Base-by-base conservation (phyloP, 2,888 invertebrate species). In the Callyntrura sp. region DNA sequence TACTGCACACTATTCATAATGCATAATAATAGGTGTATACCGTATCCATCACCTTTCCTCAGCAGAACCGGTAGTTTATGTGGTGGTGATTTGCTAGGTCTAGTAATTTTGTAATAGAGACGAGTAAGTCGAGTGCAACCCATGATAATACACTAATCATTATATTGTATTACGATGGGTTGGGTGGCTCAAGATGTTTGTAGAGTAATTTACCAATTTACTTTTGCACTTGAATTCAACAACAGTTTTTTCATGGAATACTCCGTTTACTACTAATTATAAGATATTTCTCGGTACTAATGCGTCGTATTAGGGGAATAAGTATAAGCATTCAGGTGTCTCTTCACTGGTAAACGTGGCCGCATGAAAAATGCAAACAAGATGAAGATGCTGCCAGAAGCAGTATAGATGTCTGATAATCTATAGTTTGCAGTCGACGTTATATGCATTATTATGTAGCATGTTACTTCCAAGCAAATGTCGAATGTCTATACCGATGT, bases 231-330 rank as follows among this genome's bases (percentile, higher is more conserved):
- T 12, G 9, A 62, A 62, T 28, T 28, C 17, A 35, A 35, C n/a
- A 68, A 68, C 68, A 14, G 35, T 68, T 35, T 68, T 45, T 68
- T 68, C 68, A 35, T 12, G 17, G 68, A 68, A 68, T 68, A n/a
- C n/a, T 68, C 35, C 35, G n/a, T 6, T 62, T 62, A 62, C 51
- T 14, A 11, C 62, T 25, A 60, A 17, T 23, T 60, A 8, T 23
- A 28, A 2, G 51, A 51, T n/a, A 51, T 14, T 51, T 51, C 51
- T 51, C 1, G 51, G 51, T 51, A 51, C 14, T 51, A n/a, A 51
- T 51, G 51, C 51, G 51, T 51, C 51, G 51, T 51, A 51, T 11
- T 51, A 51, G 9, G n/a, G 1, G 51, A 51, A 14, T n/a, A n/a
- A 14, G 51, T 51, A 51, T 51, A 51, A n/a, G 51, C 14, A n/a